These are phyloP conservation scores for Phainopepla nitens DNA, from an alignment of 2,113 vertebrate species.

Conservation along the genomic window DNA sequence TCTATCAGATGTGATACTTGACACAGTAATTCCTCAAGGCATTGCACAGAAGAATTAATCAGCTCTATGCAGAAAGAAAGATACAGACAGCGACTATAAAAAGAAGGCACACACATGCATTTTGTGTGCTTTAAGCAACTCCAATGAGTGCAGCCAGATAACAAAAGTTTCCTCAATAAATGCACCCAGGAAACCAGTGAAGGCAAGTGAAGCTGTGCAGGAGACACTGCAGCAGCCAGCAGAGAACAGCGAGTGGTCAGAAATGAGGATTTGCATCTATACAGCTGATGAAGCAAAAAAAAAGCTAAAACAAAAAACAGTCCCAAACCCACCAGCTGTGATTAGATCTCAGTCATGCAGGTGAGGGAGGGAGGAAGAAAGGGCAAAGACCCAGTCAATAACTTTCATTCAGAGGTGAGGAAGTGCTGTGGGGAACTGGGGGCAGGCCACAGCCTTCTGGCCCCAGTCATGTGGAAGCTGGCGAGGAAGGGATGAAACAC, in stretches of 20 bases:
- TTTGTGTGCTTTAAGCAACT: not conserved
- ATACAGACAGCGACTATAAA: not conserved
- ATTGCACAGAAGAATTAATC: slow-evolving; percentile 11
- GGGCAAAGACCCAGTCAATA: not conserved
- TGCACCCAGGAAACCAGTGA: not conserved
- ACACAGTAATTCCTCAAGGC: slow-evolving; percentile 16
- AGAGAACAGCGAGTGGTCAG: not conserved
- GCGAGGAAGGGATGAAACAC: not conserved
- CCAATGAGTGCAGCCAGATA: not conserved
- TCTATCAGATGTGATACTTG: slow-evolving; percentile 5
- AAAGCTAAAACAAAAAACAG: fast-evolving
- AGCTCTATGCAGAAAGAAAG: not conserved
- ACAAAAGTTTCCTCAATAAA: not conserved
- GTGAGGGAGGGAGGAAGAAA: not conserved
- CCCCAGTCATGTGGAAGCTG: not conserved
- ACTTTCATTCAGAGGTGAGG: not conserved
- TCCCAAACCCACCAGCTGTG: not conserved
- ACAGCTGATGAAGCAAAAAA: not conserved
- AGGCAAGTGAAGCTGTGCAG: not conserved
- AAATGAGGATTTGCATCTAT: not conserved
- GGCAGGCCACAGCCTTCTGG: not conserved
- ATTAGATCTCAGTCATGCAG: not conserved
- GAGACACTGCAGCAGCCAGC: not conserved
- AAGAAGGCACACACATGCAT: not conserved
- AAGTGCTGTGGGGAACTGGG: not conserved